Evolutionary conservation across 1,140 invertebrate genomes (phyloP), one percentile per base, ranked within the genome.

Genomic region (Drosophila persimilis): DNA sequence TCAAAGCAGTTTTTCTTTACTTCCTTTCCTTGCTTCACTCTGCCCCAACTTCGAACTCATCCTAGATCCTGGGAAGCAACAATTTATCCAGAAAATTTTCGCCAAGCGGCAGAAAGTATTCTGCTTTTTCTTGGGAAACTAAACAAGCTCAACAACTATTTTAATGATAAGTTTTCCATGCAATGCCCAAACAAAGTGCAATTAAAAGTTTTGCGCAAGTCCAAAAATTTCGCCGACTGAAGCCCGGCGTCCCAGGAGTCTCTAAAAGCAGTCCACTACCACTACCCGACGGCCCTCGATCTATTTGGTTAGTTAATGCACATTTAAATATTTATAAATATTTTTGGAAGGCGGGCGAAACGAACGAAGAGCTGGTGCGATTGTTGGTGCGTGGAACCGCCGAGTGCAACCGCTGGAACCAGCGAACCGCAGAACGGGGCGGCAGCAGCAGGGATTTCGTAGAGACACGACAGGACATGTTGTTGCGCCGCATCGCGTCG

Each of bases 161-260:
- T 75, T 80, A 80, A 80, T 80, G 64, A 75, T 80, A 71, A 60
- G 77, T 79, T 79, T 80, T 47, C 72, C 46, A 62, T 44, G 29
- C 66, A 58, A 65, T 61, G 57, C 52, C 50, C 55, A 57, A 71
- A 76, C 65, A 76, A 72, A 81, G 64, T 77, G 79, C 74, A 81
- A 81, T 83, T 83, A 74, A 71, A 83, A 83, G 60, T 83, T 83
- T 81, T 66, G 7, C 45, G 50, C 48, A 53, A 63, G 60, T 52
- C 47, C 39, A 57, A 48, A 71, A 67, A 78, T 73, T 56, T 74
- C 58, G 47, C 47, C 48, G 66, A 39, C 60, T 31, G 35, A 61
- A 73, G 29, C 55, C 43, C 17, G 8, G 17, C 39, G 45, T 45
- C 9, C 31, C 31, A 35, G 8, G 31, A 35, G 31, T 35, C 31